Evolutionary conservation across 2,888 invertebrate genomes (phyloP).

Genomic region (Nasonovia ribisnigri): DNA sequence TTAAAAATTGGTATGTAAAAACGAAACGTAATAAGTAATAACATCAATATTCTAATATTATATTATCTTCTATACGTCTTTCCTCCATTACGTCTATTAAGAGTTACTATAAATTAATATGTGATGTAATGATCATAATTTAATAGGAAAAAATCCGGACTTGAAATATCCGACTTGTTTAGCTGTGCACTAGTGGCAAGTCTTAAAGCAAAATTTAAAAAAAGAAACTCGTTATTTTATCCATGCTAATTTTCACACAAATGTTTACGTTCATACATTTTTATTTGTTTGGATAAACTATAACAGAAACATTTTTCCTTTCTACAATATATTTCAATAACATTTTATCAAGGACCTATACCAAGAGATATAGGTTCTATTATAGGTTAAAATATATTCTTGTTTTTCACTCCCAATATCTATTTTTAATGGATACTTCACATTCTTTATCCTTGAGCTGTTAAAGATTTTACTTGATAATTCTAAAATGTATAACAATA

Average conservation of each 20-base stretch:
- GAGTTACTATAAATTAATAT: background rate
- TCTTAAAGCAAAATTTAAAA: slow-evolving; percentile 1
- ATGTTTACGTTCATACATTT: background rate
- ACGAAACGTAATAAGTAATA: too few relatives aligned
- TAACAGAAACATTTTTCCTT: slow-evolving; percentile 33
- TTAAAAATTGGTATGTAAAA: background rate
- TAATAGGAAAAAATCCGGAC: background rate
- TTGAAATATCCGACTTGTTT: background rate
- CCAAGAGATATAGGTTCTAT: background rate
- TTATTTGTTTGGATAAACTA: background rate
- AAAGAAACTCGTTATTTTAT: slow-evolving; percentile 44
- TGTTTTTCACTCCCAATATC: background rate
- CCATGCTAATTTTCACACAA: background rate
- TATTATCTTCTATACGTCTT: background rate
- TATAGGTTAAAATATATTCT: background rate
- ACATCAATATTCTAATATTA: too few relatives aligned
- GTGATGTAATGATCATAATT: background rate
- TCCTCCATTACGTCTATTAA: background rate
- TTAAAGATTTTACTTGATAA: slow-evolving; percentile 11
- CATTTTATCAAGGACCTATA: slow-evolving; percentile 27
- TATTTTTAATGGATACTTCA: slow-evolving; percentile 24
- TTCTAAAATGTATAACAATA: background rate
- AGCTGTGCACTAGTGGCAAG: background rate
- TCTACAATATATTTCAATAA: slow-evolving; percentile 16
- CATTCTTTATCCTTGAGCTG: slow-evolving; percentile 50